Base-by-base conservation (phyloP, 1,140 invertebrate species). In the Pseudomyrmex dendroicus region DNA sequence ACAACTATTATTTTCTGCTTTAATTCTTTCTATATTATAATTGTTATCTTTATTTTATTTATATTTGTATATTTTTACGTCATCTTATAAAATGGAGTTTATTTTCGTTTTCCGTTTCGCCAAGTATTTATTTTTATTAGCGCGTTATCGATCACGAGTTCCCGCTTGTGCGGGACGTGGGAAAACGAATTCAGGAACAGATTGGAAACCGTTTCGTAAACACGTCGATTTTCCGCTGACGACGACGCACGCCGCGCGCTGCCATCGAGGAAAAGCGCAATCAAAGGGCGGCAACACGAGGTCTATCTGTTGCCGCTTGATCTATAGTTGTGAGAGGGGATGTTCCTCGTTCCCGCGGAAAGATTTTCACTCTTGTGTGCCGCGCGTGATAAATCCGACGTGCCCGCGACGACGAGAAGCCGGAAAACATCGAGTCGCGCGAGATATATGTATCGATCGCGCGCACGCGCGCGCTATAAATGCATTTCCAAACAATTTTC, bases 231-330 rank as follows among this genome's bases (percentile, higher is more conserved):
- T 44, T 44, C 48, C 52, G n/a, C 50, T 20, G 48, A 9, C 48
- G 48, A 52, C 22, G n/a, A 52, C 25, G 25, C 48, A 52, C n/a
- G 73, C 56, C 62, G 52, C n/a, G n/a, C 17, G n/a, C 17, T 12
- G 25, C 46, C 80, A 89, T 91, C 83, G 86, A 91, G 90, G 90
- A 92, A 92, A 90, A 89, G 90, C 90, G 88, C 90, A 92, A 92
- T 92, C 90, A 91, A 25, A 25, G 85, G 52, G 86, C 86, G 89
- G 86, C 89, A 87, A 89, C 87, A 67, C 77, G 73, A 83, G 59
- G 73, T 89, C 89, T 91, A 92, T 92, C 88, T 89, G 86, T 86
- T 88, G 85, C 80, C 82, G 68, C 57, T 73, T 92, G 91, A 91
- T 91, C 86, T 91, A 91, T 89, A 87, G 85, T 89, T 73, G 46